Base-by-base conservation (phyloP, 2,113 vertebrate species). In the Prunella himalayana region DNA sequence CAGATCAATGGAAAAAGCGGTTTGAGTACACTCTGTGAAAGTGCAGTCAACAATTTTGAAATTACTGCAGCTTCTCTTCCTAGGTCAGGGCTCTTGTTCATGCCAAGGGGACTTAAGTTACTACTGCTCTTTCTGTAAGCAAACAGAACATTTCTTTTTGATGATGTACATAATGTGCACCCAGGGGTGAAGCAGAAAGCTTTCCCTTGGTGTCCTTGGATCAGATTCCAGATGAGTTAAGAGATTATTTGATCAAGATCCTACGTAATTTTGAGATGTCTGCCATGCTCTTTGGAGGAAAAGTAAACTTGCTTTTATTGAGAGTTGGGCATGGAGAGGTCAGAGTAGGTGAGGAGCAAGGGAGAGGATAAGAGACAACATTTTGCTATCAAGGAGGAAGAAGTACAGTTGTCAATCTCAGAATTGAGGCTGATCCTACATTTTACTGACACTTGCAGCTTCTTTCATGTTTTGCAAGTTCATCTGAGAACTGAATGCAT, bases 1-100 rank as follows among this genome's bases (percentile, higher is more conserved):
- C 83, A 89, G 78, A 95, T 96, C 82, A 94, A 93, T 96, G 95
- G 95, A 95, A 95, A 97, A 96, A 96, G 49, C 12, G 19, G 90
- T 96, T 92, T 93, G 88, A 92, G 96, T 91, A 68, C 73, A 77
- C 91, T 96, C 94, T 92, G 88, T 96, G 93, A 94, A 91, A 90
- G 68, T 77, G 77, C 86, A 94, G 77, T 79, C 91, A 90, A 76
- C 50, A 41, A 91, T 95, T 92, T 78, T 96, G 92, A 95, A 97
- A 93, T 93, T 85, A 65, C 77, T 95, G 66, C 68, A 75, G 72
- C 94, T 96, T 96, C 73, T 94, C 68, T 84, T 86, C 71, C 82
- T 90, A 88, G 81, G 76, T 84, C 81, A 64, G 91, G 54, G 35
- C 78, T 63, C 35, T 44, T 94, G 39, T 53, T 94, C 41, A 25